Conservation (phyloP, 2,113 vertebrate species). For the Heteronetta atricapilla region DNA sequence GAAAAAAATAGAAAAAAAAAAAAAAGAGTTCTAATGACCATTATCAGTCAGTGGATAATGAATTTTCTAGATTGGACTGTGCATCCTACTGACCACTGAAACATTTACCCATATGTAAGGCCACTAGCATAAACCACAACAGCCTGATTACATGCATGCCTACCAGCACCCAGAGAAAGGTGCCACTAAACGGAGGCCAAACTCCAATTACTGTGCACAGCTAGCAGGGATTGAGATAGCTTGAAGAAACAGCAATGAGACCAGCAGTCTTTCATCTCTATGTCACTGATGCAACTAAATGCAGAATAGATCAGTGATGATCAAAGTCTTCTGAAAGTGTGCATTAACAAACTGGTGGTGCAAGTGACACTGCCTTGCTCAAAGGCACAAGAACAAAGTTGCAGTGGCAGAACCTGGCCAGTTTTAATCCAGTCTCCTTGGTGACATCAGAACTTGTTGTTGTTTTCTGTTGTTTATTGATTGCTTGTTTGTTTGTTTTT, state of each 20-base stretch:
- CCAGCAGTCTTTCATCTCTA: slow-evolving; percentile 24
- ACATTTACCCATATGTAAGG: not conserved
- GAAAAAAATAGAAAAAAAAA: accelerated
- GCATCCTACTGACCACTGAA: not conserved
- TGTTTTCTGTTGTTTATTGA: too few species aligned
- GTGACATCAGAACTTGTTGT: not conserved
- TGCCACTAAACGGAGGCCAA: not conserved
- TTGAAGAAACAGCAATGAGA: slow-evolving; percentile 13
- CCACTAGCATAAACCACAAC: not conserved
- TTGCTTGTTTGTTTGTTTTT: not conserved
- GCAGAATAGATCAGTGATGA: not conserved
- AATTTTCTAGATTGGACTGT: not conserved
- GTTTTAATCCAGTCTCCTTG: not conserved
- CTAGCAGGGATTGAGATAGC: not conserved
- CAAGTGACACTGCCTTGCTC: not conserved
- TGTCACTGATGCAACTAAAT: not conserved
- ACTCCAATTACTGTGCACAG: not conserved
- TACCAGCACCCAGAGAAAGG: not conserved
- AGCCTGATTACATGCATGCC: not conserved
- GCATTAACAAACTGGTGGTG: not conserved
- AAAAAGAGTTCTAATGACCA: not conserved
- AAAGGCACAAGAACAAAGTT: not conserved
- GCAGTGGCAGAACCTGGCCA: not conserved
- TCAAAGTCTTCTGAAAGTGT: slow-evolving; percentile 25
- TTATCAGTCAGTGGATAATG: not conserved